phyloP scores from a whole-genome alignment of 2,113 vertebrate species.

The Bucco capensis region DNA sequence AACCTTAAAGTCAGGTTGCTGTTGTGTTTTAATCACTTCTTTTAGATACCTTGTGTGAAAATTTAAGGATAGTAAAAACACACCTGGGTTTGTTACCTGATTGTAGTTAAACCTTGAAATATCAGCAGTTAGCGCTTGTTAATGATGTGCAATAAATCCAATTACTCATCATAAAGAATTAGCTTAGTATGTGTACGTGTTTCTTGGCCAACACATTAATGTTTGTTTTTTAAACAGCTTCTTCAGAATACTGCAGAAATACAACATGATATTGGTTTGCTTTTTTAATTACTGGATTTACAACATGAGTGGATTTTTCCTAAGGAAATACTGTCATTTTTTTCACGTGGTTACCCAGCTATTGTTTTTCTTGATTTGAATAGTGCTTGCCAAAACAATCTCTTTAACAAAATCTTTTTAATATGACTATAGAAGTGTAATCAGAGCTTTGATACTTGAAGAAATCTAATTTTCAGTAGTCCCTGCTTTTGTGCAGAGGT shows the following conservation, averaged over 20 bases:
- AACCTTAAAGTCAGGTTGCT: neutral
- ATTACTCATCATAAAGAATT: neutral
- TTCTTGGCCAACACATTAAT: neutral
- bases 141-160: neutral
- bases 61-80: neutral
- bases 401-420: neutral
- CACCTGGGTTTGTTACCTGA: neutral
- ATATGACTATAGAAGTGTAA: accelerated
- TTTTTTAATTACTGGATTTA: neutral
- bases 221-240: neutral
- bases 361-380: neutral
- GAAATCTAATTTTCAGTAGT: neutral
- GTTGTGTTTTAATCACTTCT: neutral
- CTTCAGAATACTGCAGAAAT: neutral
- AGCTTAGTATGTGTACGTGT: neutral
- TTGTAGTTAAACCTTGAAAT: neutral
- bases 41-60: neutral
- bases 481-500: neutral
- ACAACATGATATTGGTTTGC: neutral
- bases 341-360: neutral
- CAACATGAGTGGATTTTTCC: neutral
- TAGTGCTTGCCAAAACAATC: neutral
- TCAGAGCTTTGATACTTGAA: neutral
- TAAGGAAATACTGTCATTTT: neutral
- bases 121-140: neutral